Conservation (phyloP, 2,797 vertebrate genomes). For the Leptatherina wallacei region DNA sequence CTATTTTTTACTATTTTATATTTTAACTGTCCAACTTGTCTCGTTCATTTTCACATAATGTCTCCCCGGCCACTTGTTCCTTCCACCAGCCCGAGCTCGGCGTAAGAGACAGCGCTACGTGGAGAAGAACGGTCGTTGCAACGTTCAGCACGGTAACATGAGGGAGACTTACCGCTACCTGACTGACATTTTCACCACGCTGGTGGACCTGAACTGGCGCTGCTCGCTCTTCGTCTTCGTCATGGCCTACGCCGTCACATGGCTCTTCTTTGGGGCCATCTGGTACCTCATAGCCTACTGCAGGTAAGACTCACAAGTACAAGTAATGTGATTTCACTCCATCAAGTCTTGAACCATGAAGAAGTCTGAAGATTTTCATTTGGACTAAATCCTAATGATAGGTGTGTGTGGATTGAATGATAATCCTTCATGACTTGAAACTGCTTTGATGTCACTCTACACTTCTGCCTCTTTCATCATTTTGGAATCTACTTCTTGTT, state of each 20-base stretch:
- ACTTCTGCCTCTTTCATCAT: neutral
- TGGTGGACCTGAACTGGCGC: conserved; percentile 98
- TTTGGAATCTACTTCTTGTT: neutral
- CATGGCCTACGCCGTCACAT: conserved; percentile 95
- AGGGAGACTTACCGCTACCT: conserved; percentile 95
- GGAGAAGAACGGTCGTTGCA: conserved; percentile 95
- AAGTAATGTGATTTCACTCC: neutral
- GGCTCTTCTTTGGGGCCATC: conserved; percentile 97
- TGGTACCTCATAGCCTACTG: conserved; percentile 98
- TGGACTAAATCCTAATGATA: neutral
- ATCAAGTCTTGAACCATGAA: neutral
- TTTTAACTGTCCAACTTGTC: neutral
- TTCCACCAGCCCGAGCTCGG: conserved; percentile 69
- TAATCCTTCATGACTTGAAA: neutral
- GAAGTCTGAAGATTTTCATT: neutral
- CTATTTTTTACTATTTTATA: neutral
- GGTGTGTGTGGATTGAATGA: neutral
- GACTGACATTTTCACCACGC: conserved; percentile 97
- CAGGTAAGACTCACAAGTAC: conserved; percentile 71
- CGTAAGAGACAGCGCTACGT: conserved; percentile 93
- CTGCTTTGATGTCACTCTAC: neutral
- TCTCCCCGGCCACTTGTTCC: neutral
- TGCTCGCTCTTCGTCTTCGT: conserved; percentile 96
- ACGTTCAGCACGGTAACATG: conserved; percentile 95
- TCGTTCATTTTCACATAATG: neutral